phyloP scores from a whole-genome alignment of 2,888 invertebrate genomes.

The Microchrysa polita region DNA sequence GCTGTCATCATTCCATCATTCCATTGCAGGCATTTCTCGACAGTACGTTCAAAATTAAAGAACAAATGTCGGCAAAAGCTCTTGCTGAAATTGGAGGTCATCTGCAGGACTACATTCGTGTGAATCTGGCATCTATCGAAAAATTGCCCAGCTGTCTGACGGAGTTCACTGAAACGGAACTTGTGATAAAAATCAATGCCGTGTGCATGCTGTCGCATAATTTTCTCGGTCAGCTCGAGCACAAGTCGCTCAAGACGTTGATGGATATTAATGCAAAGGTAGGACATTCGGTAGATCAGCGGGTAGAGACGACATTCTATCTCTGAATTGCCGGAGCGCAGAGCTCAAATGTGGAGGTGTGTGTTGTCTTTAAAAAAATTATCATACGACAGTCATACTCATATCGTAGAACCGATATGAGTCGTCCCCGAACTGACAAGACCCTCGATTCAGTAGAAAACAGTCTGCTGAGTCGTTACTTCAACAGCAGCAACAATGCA shows the following conservation, averaged over 20 bases:
- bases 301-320: no score
- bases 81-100: slow-evolving; percentile 57
- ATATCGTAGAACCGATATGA: no score
- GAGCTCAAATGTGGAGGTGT: no score
- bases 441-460: no score
- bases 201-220: slow-evolving; percentile 74
- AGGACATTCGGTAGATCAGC: slow-evolving; percentile 48
- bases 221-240: slow-evolving; percentile 81
- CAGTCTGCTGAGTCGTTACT: no score
- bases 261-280: slow-evolving; percentile 83
- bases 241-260: slow-evolving; percentile 76
- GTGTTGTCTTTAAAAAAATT: no score
- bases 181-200: slow-evolving; percentile 73
- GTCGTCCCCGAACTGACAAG: no score
- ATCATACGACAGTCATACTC: no score
- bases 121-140: slow-evolving; percentile 53
- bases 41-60: slow-evolving; percentile 55
- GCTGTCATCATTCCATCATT: not conserved
- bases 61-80: slow-evolving; percentile 54
- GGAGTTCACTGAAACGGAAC: slow-evolving; percentile 69
- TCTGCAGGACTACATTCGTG: slow-evolving; percentile 58
- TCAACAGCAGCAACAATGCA: no score
- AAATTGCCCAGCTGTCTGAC: slow-evolving; percentile 73
- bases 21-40: slow-evolving; percentile 55
- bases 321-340: no score